Evolutionary conservation across 1,140 invertebrate species (phyloP).

Genomic region (Notospermus geniculatus): DNA sequence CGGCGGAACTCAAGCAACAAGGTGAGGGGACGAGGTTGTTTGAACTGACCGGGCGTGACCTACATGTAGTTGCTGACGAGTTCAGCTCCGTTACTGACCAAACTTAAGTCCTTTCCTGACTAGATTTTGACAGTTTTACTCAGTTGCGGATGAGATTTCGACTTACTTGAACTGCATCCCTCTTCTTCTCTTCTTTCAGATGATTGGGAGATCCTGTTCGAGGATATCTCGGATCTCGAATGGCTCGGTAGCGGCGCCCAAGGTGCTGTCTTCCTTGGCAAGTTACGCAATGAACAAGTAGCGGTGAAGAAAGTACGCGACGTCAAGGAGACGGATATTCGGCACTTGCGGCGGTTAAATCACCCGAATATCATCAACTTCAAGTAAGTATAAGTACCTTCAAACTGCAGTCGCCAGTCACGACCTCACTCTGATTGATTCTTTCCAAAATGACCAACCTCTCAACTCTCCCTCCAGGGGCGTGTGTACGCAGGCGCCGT

Average conservation of each 20-base stretch:
- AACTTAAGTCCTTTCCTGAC: too few species aligned
- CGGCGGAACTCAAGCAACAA: slow-evolving; percentile 66
- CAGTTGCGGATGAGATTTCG: too few species aligned
- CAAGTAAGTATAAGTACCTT: slow-evolving; percentile 63
- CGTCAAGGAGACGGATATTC: slow-evolving; percentile 91
- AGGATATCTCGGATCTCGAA: slow-evolving; percentile 83
- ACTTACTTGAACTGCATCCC: too few species aligned
- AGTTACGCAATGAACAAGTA: slow-evolving; percentile 66
- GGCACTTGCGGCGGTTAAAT: slow-evolving; percentile 88
- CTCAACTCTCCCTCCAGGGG: slow-evolving; percentile 63
- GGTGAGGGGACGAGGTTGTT: too few species aligned
- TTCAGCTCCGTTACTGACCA: too few species aligned
- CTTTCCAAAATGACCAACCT: not conserved
- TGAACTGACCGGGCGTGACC: too few species aligned
- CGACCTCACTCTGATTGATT: not conserved
- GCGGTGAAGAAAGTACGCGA: slow-evolving; percentile 97
- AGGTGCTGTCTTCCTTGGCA: slow-evolving; percentile 91
- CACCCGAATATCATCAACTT: slow-evolving; percentile 97
- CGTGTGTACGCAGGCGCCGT: slow-evolving; percentile 88
- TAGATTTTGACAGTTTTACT: too few species aligned
- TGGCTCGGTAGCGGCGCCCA: slow-evolving; percentile 95
- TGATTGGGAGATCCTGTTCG: slow-evolving; percentile 91
- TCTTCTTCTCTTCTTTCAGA: slow-evolving; percentile 28
- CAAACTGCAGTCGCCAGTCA: too few species aligned
- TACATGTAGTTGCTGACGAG: too few species aligned